These are phyloP conservation scores for Strigamia transsilvanica DNA, from an alignment of 2,888 invertebrate genomes.

Conservation along the genomic window DNA sequence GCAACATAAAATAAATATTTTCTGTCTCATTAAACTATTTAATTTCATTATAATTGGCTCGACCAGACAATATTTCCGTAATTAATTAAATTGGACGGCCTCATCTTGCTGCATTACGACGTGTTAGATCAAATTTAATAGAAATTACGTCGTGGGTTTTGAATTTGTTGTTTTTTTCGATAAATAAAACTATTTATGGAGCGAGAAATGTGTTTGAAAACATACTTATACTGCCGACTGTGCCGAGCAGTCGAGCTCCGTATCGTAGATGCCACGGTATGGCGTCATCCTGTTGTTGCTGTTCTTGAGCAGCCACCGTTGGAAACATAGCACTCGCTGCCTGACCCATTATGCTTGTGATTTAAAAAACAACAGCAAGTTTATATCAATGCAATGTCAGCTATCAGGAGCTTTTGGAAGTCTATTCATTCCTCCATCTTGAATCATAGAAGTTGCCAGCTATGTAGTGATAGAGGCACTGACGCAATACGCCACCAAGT, in stretches of 20 bases:
- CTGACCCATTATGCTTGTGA: constrained; percentile 50
- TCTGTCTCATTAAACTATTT: background rate
- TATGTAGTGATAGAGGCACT: background rate
- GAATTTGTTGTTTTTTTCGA: background rate
- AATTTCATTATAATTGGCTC: background rate
- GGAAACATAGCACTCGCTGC: constrained; percentile 51
- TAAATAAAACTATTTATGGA: background rate
- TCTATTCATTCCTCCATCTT: constrained; percentile 32
- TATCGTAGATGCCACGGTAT: constrained; percentile 90
- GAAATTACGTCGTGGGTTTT: too few relatives aligned
- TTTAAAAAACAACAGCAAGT: background rate
- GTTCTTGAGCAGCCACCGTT: constrained; percentile 11
- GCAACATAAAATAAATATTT: background rate
- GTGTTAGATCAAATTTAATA: too few relatives aligned
- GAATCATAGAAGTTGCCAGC: background rate
- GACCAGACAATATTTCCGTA: too few relatives aligned
- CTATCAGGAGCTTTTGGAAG: background rate
- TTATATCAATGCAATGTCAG: background rate
- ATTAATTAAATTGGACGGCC: background rate
- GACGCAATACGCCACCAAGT: background rate
- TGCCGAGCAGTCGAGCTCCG: constrained; percentile 82
- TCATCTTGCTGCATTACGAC: background rate
- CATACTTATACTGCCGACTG: constrained; percentile 76
- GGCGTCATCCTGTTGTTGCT: constrained; percentile 69
- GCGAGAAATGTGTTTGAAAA: background rate